Base-by-base conservation (phyloP, 2,113 vertebrate species). In the Xiphophorus couchianus region DNA sequence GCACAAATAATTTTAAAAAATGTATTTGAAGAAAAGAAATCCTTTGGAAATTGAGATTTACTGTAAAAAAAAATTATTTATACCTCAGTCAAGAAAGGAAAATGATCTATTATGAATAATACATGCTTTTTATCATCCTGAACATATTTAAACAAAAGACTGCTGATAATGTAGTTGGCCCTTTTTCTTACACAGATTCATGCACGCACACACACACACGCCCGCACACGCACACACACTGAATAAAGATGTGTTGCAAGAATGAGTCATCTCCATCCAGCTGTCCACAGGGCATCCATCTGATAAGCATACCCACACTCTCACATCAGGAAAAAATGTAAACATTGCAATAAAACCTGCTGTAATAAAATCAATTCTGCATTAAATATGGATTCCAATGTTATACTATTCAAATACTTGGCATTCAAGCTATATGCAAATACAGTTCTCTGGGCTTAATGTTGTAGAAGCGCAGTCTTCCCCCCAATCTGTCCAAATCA, bases 191-290 rank as follows among this genome's bases (percentile, higher is more conserved):
- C 35, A 37, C 35, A 37, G 10, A 37, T 37, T 37, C 35, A 37
- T 37, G 10, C 91, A 1, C 4, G 3, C 14, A 1, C 81, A 84
- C 88, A 80, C 80, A 91, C 91, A 90, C 29, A 27, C 86, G 88
- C 85, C 91, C 82, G 84, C 88, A 81, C 80, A 92, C 91, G 90
- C 29, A 58, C 86, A 89, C 85, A 25, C 85, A 89, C 85, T 90
- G 89, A 88, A 91, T 91, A 91, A 94, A 90, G 91, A 93, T 90
- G 91, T 91, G 93, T 91, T 94, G 91, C 91, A 93, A 88, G 88
- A 91, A 93, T 95, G 94, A 95, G 91, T 95, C 94, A 93, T 93
- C 90, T 92, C 87, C 90, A 93, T 94, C 92, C 91, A 93, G 93
- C 90, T 92, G 90, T 94, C 93, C 93, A 93, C 86, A 89, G 94